phyloP scores from a whole-genome alignment of 2,797 vertebrate genomes.

The Eospalax fontanierii region DNA sequence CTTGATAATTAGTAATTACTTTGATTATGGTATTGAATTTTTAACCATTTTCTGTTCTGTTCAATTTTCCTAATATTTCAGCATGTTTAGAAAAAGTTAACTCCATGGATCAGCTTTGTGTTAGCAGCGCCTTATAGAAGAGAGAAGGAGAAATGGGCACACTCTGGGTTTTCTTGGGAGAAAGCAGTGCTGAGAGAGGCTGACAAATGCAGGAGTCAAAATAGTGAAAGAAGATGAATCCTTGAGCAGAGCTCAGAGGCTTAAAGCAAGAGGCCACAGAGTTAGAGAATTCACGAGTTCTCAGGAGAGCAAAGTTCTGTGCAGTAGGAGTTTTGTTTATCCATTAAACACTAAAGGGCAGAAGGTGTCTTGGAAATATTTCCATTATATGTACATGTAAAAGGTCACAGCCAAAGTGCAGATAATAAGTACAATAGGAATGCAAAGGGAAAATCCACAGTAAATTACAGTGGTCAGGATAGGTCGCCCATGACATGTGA shows the following conservation, averaged over 20 bases:
- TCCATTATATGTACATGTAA: not conserved
- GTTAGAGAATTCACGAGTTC: not conserved
- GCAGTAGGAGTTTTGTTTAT: not conserved
- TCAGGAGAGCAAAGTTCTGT: not conserved
- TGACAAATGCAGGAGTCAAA: not conserved
- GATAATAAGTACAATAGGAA: not conserved
- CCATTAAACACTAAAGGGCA: not conserved
- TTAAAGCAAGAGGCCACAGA: not conserved
- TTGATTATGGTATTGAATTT: constrained; percentile 37
- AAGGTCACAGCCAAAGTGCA: not conserved
- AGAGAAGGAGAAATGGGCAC: not conserved
- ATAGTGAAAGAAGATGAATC: not conserved
- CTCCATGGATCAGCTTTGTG: not conserved
- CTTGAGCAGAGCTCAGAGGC: not conserved
- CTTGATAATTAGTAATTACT: not conserved
- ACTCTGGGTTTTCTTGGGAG: not conserved
- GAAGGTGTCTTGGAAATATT: constrained; percentile 14
- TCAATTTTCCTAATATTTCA: constrained; percentile 7
- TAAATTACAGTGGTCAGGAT: not conserved
- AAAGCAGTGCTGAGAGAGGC: not conserved
- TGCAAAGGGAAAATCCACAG: not conserved
- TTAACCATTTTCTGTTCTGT: not conserved
- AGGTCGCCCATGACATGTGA: not conserved
- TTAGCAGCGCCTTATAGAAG: not conserved
- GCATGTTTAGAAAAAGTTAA: constrained; percentile 19